These are phyloP conservation scores for Aphelocoma coerulescens DNA, from an alignment of 2,113 vertebrate genomes.

Conservation along the genomic window DNA sequence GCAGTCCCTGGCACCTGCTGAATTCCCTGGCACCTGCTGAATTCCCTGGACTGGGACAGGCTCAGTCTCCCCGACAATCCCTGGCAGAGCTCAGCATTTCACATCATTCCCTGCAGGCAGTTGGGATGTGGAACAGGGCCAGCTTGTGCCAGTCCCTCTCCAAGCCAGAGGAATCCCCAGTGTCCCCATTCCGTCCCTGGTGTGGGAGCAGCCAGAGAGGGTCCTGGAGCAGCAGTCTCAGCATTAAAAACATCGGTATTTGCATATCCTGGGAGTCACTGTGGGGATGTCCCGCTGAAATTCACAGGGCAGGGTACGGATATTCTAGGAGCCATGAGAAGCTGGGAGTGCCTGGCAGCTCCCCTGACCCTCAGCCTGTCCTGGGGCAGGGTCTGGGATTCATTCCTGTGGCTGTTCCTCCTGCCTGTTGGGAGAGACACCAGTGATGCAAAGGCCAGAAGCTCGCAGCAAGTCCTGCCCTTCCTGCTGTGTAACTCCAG, in stretches of 20 bases:
- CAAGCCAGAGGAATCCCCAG: background rate
- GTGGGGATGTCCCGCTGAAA: background rate
- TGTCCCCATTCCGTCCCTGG: background rate
- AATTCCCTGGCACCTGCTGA: background rate
- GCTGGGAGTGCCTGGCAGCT: background rate
- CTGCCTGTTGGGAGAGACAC: background rate
- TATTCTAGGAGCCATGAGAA: background rate
- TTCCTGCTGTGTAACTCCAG: background rate
- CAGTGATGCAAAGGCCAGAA: background rate
- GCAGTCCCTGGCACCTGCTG: background rate
- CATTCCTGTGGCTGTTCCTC: background rate
- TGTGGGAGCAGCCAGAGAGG: background rate
- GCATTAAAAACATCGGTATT: no score
- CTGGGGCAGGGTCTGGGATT: background rate
- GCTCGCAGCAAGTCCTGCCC: background rate
- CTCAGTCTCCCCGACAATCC: background rate
- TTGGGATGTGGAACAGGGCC: accelerated
- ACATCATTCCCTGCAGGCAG: background rate
- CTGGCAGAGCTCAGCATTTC: background rate
- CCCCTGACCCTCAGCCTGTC: background rate
- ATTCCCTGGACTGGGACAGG: background rate
- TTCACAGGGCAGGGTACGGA: background rate
- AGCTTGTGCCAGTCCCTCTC: background rate
- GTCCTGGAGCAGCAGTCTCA: background rate
- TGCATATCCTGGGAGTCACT: background rate